Conservation (phyloP, 2,797 vertebrate species). For the Scleropages formosus region DNA sequence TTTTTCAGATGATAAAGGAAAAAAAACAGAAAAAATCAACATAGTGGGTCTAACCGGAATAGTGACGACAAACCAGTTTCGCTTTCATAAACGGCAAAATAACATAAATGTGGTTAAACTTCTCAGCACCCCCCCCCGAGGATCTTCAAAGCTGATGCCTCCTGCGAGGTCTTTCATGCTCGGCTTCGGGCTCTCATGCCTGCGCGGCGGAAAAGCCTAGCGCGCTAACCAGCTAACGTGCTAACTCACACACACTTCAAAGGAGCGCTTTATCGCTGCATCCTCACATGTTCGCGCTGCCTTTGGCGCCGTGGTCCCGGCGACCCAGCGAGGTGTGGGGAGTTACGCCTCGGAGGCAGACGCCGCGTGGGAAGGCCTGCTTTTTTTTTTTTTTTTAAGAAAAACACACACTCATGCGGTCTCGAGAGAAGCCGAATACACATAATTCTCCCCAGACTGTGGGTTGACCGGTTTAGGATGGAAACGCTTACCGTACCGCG, state of each 20-base stretch:
- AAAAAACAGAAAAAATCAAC: no score
- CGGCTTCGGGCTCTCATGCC: background rate
- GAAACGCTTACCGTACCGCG: slow-evolving; percentile 41
- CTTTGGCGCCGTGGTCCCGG: slow-evolving; percentile 38
- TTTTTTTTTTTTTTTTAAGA: slow-evolving; percentile 23
- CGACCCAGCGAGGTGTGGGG: slow-evolving; percentile 38
- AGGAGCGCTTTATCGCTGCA: background rate
- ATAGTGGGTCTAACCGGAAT: no score
- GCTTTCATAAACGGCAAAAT: background rate
- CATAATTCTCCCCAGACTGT: slow-evolving; percentile 5
- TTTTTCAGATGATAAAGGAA: no score
- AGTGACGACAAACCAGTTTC: no score
- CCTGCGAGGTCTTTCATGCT: background rate
- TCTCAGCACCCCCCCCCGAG: background rate
- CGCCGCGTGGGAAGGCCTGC: slow-evolving; percentile 42
- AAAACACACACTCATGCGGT: slow-evolving; percentile 26
- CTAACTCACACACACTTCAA: background rate
- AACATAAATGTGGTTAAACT: background rate
- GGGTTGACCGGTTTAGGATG: slow-evolving; percentile 28
- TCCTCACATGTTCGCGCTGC: slow-evolving; percentile 32
- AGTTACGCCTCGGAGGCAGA: slow-evolving; percentile 37
- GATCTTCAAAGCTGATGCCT: background rate
- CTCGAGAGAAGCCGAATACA: slow-evolving; percentile 12
- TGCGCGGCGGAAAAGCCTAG: background rate
- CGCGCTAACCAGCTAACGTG: background rate